These are phyloP conservation scores for Gastrophryne carolinensis DNA, from an alignment of 2,797 vertebrate genomes.

Conservation along the genomic window DNA sequence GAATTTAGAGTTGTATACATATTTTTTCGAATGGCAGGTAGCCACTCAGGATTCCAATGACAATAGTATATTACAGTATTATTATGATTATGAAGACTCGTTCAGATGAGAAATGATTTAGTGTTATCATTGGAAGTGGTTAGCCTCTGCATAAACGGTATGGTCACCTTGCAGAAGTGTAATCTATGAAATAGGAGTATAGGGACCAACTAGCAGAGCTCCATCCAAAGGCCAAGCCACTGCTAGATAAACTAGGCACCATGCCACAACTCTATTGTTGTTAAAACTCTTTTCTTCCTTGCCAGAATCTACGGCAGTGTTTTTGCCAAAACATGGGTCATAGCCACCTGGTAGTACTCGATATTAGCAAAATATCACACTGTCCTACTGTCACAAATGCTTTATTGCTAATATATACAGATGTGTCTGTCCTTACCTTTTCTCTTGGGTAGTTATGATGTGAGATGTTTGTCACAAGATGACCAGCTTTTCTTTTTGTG, in stretches of 20 bases:
- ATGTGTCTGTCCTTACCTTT: no score
- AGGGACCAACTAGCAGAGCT: background rate
- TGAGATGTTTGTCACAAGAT: no score
- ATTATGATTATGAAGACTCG: background rate
- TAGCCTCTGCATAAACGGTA: background rate
- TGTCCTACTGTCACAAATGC: no score
- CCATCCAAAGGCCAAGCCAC: background rate
- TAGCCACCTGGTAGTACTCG: no score
- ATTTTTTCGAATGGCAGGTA: background rate
- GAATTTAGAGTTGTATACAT: background rate
- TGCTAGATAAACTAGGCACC: background rate
- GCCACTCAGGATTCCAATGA: background rate
- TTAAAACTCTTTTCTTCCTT: background rate
- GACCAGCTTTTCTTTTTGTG: no score
- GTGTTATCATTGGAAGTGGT: background rate
- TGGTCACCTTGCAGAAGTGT: background rate
- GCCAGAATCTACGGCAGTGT: background rate
- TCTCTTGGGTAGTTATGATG: no score
- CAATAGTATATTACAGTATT: background rate
- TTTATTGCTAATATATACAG: no score
- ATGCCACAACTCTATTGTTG: background rate
- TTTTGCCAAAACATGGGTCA: no score
- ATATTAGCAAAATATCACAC: no score
- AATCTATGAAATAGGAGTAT: no score
- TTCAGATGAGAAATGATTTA: background rate